These are phyloP conservation scores for Ischnura elegans DNA, from an alignment of 2,888 invertebrate species.

Conservation along the genomic window DNA sequence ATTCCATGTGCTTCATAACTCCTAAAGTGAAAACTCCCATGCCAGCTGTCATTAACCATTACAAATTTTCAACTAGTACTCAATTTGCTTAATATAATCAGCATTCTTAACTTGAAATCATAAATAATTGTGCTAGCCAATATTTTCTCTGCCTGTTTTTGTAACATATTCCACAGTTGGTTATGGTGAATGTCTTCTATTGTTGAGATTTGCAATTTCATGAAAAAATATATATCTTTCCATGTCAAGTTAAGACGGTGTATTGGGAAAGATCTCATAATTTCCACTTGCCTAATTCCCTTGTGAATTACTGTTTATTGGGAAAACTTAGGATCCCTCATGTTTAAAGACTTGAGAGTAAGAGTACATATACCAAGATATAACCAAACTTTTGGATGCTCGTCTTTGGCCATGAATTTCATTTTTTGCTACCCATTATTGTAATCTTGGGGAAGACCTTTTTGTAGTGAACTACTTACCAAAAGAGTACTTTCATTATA, in stretches of 20 bases:
- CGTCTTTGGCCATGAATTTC: neutral
- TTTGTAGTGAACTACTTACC: neutral
- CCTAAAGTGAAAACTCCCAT: neutral
- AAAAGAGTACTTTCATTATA: neutral
- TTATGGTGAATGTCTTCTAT: neutral
- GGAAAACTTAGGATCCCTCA: neutral
- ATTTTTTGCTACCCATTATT: neutral
- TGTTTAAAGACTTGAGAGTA: neutral
- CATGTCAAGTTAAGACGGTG: neutral
- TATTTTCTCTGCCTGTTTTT: neutral
- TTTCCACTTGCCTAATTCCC: neutral
- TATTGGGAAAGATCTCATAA: neutral
- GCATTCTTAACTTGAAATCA: neutral
- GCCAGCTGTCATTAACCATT: neutral
- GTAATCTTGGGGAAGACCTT: neutral
- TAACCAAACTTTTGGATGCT: neutral
- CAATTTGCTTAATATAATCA: neutral
- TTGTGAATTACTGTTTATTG: neutral
- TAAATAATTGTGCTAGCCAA: neutral
- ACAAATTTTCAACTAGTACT: neutral
- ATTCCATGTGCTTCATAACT: neutral
- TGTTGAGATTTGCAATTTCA: neutral
- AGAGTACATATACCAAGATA: neutral
- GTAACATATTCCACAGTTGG: neutral
- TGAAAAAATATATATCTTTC: neutral